Evolutionary conservation across 2,797 vertebrate species (phyloP), one percentile per base, ranked within the genome.

Genomic region (Pelodytes ibericus): DNA sequence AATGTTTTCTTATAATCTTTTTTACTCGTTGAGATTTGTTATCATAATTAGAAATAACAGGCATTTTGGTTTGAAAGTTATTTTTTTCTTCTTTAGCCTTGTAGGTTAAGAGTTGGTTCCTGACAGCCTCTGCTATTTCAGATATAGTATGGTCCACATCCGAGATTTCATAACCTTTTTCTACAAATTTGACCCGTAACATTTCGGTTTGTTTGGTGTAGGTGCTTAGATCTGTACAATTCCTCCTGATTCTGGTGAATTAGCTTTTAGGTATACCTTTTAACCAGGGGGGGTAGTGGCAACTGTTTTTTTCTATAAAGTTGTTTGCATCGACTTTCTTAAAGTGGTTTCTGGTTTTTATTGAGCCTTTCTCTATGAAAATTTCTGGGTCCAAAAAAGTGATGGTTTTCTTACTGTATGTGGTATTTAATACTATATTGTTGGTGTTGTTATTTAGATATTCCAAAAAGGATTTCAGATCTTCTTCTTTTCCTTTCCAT

Each of bases 391-490:
- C 33, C 13, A 36, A 36, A 13, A 36, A 36, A 13, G 5, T 5
- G 33, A 36, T 13, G 13, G 5, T 5, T 36, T 5, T 36, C 13
- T 2, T 44, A 3, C 1, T 44, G 2, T 1, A 44, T 44, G 13
- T 1, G 0, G 1, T 13, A 16, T 9, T 16, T 44, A 44, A 16
- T 1, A 0, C 1, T 3, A 44, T 44, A 1, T 16, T 16, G 8
- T 16, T 13, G 41, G 13, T 15, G 18, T 2, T 44, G 1, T 1
- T 1, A 2, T 44, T 44, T 1, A 44, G 1, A 16, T 13, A 44
- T 1, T 1, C 2, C 1, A 44, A 16, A 16, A 1, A 8, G 1
- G 1, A 1, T 1, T 1, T 1, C 1, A 2, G 41, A 2, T 1
- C 0, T 2, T 1, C 2, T 44, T 44, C 1, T 1, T 3, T 5